Evolutionary conservation across 2,888 invertebrate species (phyloP), one percentile per base, ranked within the genome.

Genomic region (Linyphia triangularis): DNA sequence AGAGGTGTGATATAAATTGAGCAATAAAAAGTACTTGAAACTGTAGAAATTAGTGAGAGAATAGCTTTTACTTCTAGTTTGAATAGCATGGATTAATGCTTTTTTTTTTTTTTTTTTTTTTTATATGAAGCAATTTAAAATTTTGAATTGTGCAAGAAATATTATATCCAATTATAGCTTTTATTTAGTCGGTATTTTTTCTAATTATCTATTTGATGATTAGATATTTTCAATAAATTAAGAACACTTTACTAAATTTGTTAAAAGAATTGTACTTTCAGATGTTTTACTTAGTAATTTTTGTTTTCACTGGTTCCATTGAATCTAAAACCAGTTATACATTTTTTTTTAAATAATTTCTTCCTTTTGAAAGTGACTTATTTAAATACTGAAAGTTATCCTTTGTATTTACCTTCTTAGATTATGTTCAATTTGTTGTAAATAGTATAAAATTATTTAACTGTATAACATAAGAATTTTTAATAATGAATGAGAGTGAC

Each of bases 1-100:
- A 70, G 22, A 19, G 22, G 19, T 70, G 70, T 70, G 70, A 70
- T 70, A 40, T 70, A 70, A 70, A 43, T 24, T 70, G 13, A 70
- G 70, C 70, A 70, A 70, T 70, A 70, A 70, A 6, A 19, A 33
- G 16, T 40, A 40, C 37, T 40, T 70, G 5, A 70, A 22, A 19
- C 22, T 43, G 19, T 24, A 37, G 24, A n/a, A 13, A 2, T 24
- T 43, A 43, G 22, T 24, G 24, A 13, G 10, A 70, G 22, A 70
- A 43, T 70, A 70, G 37, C 22, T 40, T 70, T 70, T 40, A 16
- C 40, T 43, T 67, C 33, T 24, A 19, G 22, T 43, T 70, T 70
- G 13, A 24, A 19, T 26, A 22, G 26, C 7, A 40, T 40, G 40
- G 7, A 10, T 40, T 40, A 40, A 40, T 13, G 13, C 40, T 40